These are phyloP conservation scores for Arizona elegans DNA, from an alignment of 2,113 vertebrate genomes.

Conservation along the genomic window DNA sequence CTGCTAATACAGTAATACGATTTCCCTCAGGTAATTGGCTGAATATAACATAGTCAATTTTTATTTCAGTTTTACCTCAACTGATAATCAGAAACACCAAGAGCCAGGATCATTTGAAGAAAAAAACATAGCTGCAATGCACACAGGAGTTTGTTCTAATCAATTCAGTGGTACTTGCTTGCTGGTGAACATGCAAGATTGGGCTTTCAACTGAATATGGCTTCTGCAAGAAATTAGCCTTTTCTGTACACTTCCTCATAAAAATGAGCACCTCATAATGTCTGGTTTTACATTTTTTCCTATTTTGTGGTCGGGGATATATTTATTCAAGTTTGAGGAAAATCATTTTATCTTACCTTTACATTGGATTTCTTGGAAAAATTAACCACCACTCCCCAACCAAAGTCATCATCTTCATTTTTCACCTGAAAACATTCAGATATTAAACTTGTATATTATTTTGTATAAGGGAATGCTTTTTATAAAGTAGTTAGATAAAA, in stretches of 20 bases:
- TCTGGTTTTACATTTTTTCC: neutral
- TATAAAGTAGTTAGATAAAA: neutral
- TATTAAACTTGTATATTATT: neutral
- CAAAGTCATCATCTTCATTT: conserved; percentile 89
- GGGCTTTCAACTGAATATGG: neutral
- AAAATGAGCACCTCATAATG: neutral
- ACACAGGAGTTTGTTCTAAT: neutral
- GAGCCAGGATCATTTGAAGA: neutral
- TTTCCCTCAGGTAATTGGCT: neutral
- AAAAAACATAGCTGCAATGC: neutral
- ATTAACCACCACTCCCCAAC: conserved; percentile 97
- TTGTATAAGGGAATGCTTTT: neutral
- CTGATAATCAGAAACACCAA: neutral
- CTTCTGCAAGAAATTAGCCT: neutral
- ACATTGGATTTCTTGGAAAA: conserved; percentile 94
- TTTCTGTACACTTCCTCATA: neutral
- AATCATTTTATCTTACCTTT: conserved; percentile 76
- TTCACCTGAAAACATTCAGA: conserved; percentile 78
- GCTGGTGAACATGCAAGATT: neutral
- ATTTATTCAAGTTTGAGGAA: neutral
- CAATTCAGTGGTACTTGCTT: neutral
- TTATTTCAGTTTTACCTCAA: neutral
- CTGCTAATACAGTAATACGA: neutral
- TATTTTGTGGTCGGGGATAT: neutral
- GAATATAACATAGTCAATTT: neutral